A percentile compares a stretch with the other conserved stretches of the same genome.
Evolutionary conservation across 1,140 invertebrate genomes (phyloP).

Genomic region (Andricus grossulariae): DNA sequence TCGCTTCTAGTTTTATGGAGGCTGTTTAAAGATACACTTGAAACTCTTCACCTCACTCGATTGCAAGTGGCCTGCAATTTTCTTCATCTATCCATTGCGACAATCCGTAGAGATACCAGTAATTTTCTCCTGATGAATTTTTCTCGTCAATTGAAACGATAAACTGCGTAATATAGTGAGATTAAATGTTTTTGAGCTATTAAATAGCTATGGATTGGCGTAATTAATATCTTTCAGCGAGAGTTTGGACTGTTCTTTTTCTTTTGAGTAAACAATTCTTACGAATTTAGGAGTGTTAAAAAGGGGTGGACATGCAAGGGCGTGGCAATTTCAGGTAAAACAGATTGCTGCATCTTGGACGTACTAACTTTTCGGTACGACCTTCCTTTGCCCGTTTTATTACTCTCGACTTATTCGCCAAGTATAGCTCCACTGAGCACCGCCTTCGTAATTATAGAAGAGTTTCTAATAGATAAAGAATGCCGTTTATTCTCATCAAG

Average conservation of each 20-base stretch:
- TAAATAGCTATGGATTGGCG: no score
- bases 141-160: not conserved
- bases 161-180: no score
- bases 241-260: no score
- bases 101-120: not conserved
- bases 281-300: constrained; percentile 4
- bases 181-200: no score
- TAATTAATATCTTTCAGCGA: no score
- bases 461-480: constrained; percentile 15
- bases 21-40: constrained; percentile 26
- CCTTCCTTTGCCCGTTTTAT: constrained; percentile 10
- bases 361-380: constrained; percentile 34
- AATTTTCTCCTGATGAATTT: not conserved
- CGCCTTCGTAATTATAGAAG: constrained; percentile 14
- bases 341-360: constrained; percentile 32
- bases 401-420: not conserved
- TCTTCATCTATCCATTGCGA: constrained; percentile 7
- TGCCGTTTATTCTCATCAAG: constrained; percentile 18
- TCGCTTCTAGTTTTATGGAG: constrained; percentile 29
- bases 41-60: constrained; percentile 28
- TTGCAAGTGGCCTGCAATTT: constrained; percentile 16
- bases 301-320: constrained; percentile 31
- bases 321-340: constrained; percentile 40
- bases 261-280: constrained; percentile 10
- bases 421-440: not conserved